A percentile compares a stretch with the other conserved stretches of the same genome.
These are phyloP conservation scores for Leiothrix lutea DNA, from an alignment of 2,113 vertebrate genomes.

Conservation along the genomic window DNA sequence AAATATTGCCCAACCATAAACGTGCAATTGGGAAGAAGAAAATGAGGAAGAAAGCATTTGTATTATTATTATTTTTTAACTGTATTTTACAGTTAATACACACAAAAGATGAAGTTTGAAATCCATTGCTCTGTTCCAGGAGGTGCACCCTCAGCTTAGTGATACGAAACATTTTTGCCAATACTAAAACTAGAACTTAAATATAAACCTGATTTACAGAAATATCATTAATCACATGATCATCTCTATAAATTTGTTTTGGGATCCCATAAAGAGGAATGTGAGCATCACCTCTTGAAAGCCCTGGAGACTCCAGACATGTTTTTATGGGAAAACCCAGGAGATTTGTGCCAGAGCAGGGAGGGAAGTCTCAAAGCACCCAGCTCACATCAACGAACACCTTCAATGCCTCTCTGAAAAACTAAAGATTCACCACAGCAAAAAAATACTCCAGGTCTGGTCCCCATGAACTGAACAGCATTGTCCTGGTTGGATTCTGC, in stretches of 20 bases:
- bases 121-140: background rate
- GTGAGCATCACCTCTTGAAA: background rate
- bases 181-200: background rate
- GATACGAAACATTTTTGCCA: background rate
- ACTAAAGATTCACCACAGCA: background rate
- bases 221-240: background rate
- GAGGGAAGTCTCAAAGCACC: background rate
- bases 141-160: background rate
- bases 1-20: background rate
- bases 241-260: background rate
- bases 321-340: background rate
- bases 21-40: fast-evolving
- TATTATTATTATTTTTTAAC: background rate
- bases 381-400: background rate
- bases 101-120: background rate
- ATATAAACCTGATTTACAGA: background rate
- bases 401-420: background rate
- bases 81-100: background rate
- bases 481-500: background rate
- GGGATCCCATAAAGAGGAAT: background rate
- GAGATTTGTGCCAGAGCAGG: background rate
- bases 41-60: background rate
- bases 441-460: background rate
- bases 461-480: background rate
- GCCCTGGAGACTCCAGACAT: background rate